These are phyloP conservation scores for Calephelis virginiensis DNA, from an alignment of 1,140 invertebrate genomes.

Conservation along the genomic window DNA sequence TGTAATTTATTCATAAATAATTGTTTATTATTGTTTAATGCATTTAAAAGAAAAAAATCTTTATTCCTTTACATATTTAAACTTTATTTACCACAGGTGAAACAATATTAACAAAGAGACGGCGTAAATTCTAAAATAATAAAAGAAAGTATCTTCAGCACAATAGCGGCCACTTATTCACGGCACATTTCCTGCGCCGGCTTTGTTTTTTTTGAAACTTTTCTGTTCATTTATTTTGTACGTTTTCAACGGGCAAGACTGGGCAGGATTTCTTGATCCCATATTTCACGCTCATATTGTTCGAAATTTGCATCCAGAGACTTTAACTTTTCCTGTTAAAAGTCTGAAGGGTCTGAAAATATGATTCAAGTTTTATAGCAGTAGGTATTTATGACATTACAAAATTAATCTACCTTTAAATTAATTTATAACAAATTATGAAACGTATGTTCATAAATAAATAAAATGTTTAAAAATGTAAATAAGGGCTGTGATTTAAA, in stretches of 20 bases:
- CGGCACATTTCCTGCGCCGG: conserved; percentile 8
- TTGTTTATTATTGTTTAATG: no score
- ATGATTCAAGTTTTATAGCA: neutral
- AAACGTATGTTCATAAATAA: no score
- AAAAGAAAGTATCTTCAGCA: neutral
- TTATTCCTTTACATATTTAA: neutral
- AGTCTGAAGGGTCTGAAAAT: neutral
- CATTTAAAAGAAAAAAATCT: no score
- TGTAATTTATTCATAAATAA: no score
- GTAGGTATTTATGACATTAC: no score
- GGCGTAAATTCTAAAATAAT: conserved; percentile 7
- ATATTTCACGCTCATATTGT: conserved; percentile 16
- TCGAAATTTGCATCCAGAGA: conserved; percentile 13
- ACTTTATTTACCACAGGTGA: conserved; percentile 9
- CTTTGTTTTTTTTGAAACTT: conserved; percentile 15
- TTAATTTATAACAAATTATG: no score
- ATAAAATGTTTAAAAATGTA: no score
- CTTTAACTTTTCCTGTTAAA: conserved; percentile 11
- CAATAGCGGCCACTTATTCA: conserved; percentile 13
- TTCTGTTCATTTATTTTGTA: conserved; percentile 17
- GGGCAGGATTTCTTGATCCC: conserved; percentile 15
- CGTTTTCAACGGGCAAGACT: neutral
- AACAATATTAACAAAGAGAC: conserved; percentile 7
- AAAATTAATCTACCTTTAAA: no score
- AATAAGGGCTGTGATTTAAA: no score